Base-by-base conservation (phyloP, 1,140 invertebrate genomes). In the Chironomus striatipennis region DNA sequence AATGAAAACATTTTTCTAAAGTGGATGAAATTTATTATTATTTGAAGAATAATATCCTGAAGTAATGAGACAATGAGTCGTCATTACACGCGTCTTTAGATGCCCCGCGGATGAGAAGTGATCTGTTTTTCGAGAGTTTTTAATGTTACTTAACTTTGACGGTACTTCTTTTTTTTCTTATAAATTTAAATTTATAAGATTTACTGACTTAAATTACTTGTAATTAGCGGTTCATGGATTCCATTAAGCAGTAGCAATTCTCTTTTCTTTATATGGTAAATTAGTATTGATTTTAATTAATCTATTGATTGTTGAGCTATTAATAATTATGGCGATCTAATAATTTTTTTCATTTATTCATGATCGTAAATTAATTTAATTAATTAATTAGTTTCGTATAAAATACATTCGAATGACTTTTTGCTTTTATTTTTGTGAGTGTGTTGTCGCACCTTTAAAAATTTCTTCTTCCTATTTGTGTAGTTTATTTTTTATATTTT, bases 191-290 rank as follows among this genome's bases (percentile, higher is more conserved):
- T 34, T 34, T 34, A 34, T 34, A 34, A 34, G 24, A 34, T 34
- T 34, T 34, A 34, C 24, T 34, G 24, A 57, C n/a, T 57, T 57
- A 57, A 57, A 57, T 57, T 57, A 57, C 47, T n/a, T 57, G 47
- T 57, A 57, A 57, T 57, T 57, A 57, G 47, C 47, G 9, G 47
- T 57, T 57, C n/a, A 57, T 57, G 47, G 47, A 57, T 57, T 57
- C 12, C 47, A 57, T 57, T 57, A 57, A 57, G 47, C 47, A 57
- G 47, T 57, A 57, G 47, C 47, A 34, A 34, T 34, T 57, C 12
- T n/a, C n/a, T 57, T 57, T 57, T n/a, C n/a, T 57, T 57, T 57
- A 57, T n/a, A 57, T 70, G 65, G 65, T 70, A 70, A 70, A 70
- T 70, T 70, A 70, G 18, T 70, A 70, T 18, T 10, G 47, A 57